Conservation (phyloP, 2,888 invertebrate species). For the Perizoma affinitatum region DNA sequence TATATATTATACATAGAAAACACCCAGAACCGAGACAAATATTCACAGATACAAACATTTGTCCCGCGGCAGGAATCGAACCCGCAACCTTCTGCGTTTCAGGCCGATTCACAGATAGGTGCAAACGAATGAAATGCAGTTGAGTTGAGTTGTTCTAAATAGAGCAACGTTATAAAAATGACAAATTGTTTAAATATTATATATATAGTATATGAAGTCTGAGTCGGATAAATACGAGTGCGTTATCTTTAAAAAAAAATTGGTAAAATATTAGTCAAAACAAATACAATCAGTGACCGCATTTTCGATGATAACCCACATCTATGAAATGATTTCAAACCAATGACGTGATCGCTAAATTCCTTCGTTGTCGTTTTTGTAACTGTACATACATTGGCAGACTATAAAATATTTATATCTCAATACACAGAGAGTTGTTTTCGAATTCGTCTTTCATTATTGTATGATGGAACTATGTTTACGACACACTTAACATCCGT, state of each 20-base stretch:
- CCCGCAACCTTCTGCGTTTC: no score
- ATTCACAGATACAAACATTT: no score
- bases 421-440: slow-evolving; percentile 34
- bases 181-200: neutral
- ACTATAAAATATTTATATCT: slow-evolving; percentile 29
- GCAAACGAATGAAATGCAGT: neutral
- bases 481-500: slow-evolving; percentile 32
- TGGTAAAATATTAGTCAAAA: slow-evolving; percentile 28
- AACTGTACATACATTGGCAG: slow-evolving; percentile 15
- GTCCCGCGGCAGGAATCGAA: no score
- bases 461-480: slow-evolving; percentile 34
- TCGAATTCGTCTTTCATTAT: slow-evolving; percentile 30
- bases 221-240: slow-evolving; percentile 6
- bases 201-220: neutral
- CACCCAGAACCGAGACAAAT: no score
- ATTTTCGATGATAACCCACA: slow-evolving; percentile 26
- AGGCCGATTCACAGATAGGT: slow-evolving; percentile 14
- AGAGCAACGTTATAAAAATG: slow-evolving; percentile 3
- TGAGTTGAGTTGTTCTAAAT: slow-evolving; percentile 7
- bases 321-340: slow-evolving; percentile 20
- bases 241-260: slow-evolving; percentile 18
- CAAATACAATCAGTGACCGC: slow-evolving; percentile 25
- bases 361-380: slow-evolving; percentile 6
- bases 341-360: slow-evolving; percentile 7
- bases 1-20: no score